Percentiles rank a stretch among this genome's conserved stretches.
Evolutionary conservation across 2,888 invertebrate species (phyloP).

Genomic region (Noctua janthina): DNA sequence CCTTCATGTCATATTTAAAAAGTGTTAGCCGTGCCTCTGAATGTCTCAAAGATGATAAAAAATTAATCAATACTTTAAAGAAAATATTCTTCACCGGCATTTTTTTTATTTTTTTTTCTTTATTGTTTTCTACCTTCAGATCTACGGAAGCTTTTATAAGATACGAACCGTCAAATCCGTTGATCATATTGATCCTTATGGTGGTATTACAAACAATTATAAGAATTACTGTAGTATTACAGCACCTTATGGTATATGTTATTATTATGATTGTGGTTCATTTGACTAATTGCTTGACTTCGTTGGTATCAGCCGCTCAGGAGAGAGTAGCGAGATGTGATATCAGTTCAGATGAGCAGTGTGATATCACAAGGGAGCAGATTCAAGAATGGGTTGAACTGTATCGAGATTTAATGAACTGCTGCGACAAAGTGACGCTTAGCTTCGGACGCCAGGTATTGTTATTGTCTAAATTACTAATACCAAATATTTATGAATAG

Average conservation of each 20-base stretch:
- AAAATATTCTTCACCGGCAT: neutral
- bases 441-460: conserved; percentile 25
- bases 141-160: neutral
- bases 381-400: conserved; percentile 19
- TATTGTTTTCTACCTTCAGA: neutral
- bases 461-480: neutral
- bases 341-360: neutral
- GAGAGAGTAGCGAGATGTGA: neutral
- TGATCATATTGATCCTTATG: neutral
- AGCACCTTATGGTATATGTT: neutral
- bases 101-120: neutral
- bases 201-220: neutral
- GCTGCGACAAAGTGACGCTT: conserved; percentile 8
- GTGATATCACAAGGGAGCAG: conserved; percentile 11
- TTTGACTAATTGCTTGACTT: neutral
- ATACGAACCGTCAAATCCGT: neutral
- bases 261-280: conserved; percentile 2
- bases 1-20: conserved; percentile 7
- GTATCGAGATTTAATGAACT: conserved; percentile 17
- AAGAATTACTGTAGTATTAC: neutral
- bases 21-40: neutral
- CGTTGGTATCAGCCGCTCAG: neutral
- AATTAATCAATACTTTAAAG: neutral
- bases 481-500: too few relatives aligned
- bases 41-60: neutral